Evolutionary conservation across 2,797 vertebrate genomes (phyloP).

Genomic region (Phoeniculus purpureus): DNA sequence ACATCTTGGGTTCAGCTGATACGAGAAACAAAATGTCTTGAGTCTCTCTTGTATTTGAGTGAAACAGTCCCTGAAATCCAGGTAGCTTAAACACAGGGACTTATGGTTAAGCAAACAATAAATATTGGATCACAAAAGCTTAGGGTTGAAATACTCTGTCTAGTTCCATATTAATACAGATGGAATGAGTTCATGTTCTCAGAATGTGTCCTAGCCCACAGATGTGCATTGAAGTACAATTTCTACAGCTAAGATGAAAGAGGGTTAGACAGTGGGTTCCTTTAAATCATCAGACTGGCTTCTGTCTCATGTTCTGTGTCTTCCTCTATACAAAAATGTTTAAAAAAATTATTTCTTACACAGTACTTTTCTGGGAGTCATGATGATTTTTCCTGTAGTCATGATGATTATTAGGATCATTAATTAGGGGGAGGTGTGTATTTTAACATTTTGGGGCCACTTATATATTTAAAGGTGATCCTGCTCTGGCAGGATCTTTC

Average conservation of each 20-base stretch:
- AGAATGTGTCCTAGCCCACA: not conserved
- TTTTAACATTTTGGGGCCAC: not conserved
- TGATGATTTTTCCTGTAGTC: not conserved
- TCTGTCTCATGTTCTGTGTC: not conserved
- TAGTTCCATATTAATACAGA: not conserved
- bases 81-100: not conserved
- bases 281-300: not conserved
- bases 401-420: not conserved
- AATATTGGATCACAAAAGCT: not conserved
- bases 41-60: not conserved
- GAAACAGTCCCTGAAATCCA: not conserved
- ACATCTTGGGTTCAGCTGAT: not conserved
- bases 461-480: not conserved
- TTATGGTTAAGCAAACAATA: not conserved
- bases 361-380: not conserved
- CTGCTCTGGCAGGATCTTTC: no score
- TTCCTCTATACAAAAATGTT: not conserved
- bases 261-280: not conserved
- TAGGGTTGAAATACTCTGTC: not conserved
- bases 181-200: not conserved
- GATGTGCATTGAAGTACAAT: not conserved
- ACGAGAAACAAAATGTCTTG: not conserved
- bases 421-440: not conserved
- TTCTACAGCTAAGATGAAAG: not conserved
- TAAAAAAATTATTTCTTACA: not conserved